Conservation (phyloP, 2,797 vertebrate species). For the Babyrousa celebensis region DNA sequence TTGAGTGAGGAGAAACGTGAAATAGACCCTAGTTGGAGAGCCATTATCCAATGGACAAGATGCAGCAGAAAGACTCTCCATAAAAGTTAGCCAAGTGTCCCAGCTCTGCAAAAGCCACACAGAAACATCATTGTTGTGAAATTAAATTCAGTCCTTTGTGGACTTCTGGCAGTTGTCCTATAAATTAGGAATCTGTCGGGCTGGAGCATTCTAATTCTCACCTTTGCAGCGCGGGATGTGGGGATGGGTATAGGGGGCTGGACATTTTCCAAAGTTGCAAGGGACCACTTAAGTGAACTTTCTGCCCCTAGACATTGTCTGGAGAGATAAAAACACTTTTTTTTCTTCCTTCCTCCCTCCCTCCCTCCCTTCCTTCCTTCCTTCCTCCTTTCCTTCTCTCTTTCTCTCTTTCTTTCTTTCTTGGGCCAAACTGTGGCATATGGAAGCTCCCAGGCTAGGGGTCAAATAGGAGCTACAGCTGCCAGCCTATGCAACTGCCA, state of each 20-base stretch:
- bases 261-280: not conserved
- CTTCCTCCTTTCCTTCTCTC: too few species aligned
- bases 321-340: not conserved
- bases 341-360: too few species aligned
- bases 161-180: not conserved
- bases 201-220: not conserved
- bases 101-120: not conserved
- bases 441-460: too few species aligned
- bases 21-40: not conserved
- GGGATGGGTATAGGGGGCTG: fast-evolving
- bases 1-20: not conserved
- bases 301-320: not conserved
- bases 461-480: too few species aligned
- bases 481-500: too few species aligned
- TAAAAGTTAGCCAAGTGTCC: not conserved
- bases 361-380: too few species aligned
- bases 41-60: not conserved
- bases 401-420: too few species aligned
- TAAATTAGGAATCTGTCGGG: not conserved
- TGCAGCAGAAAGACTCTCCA: not conserved
- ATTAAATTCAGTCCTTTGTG: not conserved
- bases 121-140: not conserved
- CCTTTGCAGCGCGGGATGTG: not conserved
- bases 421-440: too few species aligned
- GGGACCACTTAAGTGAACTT: not conserved